A percentile compares a stretch with the other conserved stretches of the same genome.
Evolutionary conservation across 2,113 vertebrate species (phyloP).

Genomic region (Ploceus nigricollis): DNA sequence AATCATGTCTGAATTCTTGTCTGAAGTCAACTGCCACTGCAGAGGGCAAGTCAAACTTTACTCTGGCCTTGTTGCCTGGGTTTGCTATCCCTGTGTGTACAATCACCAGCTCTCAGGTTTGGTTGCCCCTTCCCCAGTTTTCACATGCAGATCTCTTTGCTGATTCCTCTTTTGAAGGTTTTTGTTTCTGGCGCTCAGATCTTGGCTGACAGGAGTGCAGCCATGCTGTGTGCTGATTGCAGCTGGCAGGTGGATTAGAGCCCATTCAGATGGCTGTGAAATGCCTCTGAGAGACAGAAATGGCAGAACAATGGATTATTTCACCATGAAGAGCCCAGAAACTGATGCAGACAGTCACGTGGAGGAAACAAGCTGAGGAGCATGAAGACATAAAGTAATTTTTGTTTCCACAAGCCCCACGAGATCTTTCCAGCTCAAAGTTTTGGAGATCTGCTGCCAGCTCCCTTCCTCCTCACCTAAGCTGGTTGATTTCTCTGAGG

Average conservation of each 20-base stretch:
- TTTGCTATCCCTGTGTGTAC: not conserved
- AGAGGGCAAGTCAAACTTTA: not conserved
- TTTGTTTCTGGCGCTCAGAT: slow-evolving; percentile 16
- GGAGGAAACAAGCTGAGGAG: not conserved
- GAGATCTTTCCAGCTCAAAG: not conserved
- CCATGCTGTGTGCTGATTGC: slow-evolving; percentile 43
- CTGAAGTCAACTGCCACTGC: not conserved
- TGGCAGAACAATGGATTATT: slow-evolving; percentile 35
- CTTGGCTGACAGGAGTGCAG: slow-evolving; percentile 5
- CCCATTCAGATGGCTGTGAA: slow-evolving; percentile 41
- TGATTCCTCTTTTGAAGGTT: slow-evolving; percentile 16
- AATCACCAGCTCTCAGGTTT: not conserved
- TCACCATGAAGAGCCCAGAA: slow-evolving; percentile 22
- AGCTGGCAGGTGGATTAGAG: slow-evolving; percentile 58
- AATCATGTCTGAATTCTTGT: not conserved
- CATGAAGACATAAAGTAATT: not conserved
- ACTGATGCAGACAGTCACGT: not conserved
- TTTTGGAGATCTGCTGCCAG: slow-evolving; percentile 27
- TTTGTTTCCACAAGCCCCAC: not conserved
- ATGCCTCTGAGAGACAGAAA: not conserved
- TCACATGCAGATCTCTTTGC: not conserved
- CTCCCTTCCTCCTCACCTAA: slow-evolving; percentile 25
- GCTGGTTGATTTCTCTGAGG: not conserved
- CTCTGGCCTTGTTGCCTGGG: not conserved
- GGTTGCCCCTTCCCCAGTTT: not conserved